Evolutionary conservation across 2,888 invertebrate species (phyloP).

Genomic region (Baronia brevicornis): DNA sequence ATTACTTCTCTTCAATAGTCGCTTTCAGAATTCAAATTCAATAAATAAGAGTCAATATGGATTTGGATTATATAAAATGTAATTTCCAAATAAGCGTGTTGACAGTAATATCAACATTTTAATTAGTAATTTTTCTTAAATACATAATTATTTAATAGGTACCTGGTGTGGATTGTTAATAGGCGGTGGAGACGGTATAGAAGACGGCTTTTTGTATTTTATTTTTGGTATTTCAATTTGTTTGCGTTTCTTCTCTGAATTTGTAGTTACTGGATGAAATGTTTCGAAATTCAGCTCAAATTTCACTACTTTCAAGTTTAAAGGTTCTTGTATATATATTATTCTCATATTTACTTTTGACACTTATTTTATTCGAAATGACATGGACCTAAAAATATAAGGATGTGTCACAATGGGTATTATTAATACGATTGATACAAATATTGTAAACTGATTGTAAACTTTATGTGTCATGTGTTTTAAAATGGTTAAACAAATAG

Average conservation of each 20-base stretch:
- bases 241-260: conserved; percentile 34
- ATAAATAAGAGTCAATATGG: too few species aligned
- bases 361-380: conserved; percentile 11
- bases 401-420: too few species aligned
- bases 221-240: conserved; percentile 45
- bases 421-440: too few species aligned
- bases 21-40: too few species aligned
- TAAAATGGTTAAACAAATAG: conserved; percentile 14
- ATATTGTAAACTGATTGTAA: conserved; percentile 8
- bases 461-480: too few species aligned
- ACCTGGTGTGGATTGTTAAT: conserved; percentile 38
- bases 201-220: conserved; percentile 27
- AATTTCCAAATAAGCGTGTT: too few species aligned
- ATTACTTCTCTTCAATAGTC: too few species aligned
- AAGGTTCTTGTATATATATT: conserved; percentile 48
- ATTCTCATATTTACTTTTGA: conserved; percentile 45
- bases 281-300: conserved; percentile 57
- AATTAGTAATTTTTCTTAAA: too few species aligned
- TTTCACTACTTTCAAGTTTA: conserved; percentile 62
- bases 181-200: conserved; percentile 49
- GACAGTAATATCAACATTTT: too few species aligned
- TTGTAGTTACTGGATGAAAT: conserved; percentile 30
- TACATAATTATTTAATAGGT: conserved; percentile 20
- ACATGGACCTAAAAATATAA: too few species aligned
- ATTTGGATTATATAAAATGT: too few species aligned